A percentile compares a stretch with the other conserved stretches of the same genome.
These are phyloP conservation scores for Piscicola geometra DNA, from an alignment of 2,888 invertebrate species.

Conservation along the genomic window DNA sequence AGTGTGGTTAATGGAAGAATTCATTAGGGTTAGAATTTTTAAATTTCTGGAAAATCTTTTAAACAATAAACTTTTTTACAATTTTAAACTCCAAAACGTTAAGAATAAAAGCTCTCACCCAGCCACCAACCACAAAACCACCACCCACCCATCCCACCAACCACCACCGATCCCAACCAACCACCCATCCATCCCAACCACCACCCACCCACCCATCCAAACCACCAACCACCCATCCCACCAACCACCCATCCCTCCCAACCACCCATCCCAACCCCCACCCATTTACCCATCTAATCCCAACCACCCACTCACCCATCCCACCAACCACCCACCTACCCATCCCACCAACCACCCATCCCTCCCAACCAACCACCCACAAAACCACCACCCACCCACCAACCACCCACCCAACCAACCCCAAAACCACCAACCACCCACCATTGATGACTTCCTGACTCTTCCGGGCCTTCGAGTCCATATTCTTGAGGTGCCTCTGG, in stretches of 20 bases:
- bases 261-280: not conserved
- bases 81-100: too few relatives aligned
- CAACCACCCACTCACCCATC: not conserved
- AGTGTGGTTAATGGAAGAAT: too few relatives aligned
- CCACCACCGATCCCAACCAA: not conserved
- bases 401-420: not conserved
- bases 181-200: not conserved
- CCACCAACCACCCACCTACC: not conserved
- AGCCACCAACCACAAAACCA: too few relatives aligned
- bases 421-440: constrained; percentile 52
- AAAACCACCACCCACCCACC: not conserved
- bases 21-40: too few relatives aligned
- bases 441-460: constrained; percentile 87
- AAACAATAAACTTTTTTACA: too few relatives aligned
- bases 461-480: constrained; percentile 77
- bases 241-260: too few relatives aligned
- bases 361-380: not conserved
- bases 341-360: not conserved
- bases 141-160: too few relatives aligned
- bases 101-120: too few relatives aligned
- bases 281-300: not conserved
- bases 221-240: too few relatives aligned
- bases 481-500: constrained; percentile 67
- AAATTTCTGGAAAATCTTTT: too few relatives aligned
- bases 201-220: not conserved